Percentiles rank a stretch among this genome's conserved stretches.
Conservation (phyloP, 2,888 invertebrate genomes). For the Tholera decimalis region DNA sequence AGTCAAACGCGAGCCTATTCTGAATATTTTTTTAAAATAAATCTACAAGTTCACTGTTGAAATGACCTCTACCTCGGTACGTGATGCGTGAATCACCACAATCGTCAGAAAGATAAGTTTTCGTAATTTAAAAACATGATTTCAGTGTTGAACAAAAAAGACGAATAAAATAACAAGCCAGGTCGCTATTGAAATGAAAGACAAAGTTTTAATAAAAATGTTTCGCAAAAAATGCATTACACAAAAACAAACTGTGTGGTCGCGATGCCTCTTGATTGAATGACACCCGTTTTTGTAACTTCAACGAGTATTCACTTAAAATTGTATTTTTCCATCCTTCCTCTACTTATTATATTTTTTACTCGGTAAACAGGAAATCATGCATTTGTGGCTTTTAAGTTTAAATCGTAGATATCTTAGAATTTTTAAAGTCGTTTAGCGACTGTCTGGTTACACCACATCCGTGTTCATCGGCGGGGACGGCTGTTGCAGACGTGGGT, state of each 20-base stretch:
- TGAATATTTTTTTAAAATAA: no score
- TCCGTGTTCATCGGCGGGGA: neutral
- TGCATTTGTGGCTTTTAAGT: slow-evolving; percentile 11
- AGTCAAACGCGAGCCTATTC: no score
- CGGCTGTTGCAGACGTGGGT: neutral
- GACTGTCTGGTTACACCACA: neutral
- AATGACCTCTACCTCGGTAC: no score
- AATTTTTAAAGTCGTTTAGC: neutral
- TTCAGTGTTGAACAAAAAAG: slow-evolving; percentile 30
- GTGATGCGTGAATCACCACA: neutral
- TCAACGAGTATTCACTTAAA: slow-evolving; percentile 31
- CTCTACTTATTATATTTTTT: slow-evolving; percentile 22
- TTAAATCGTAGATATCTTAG: no score
- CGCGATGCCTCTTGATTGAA: slow-evolving; percentile 49
- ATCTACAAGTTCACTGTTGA: no score
- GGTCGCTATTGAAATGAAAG: slow-evolving; percentile 37
- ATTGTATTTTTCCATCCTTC: slow-evolving; percentile 46
- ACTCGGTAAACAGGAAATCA: slow-evolving; percentile 10
- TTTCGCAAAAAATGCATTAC: slow-evolving; percentile 53
- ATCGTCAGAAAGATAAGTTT: neutral
- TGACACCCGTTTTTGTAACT: slow-evolving; percentile 40
- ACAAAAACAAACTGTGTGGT: slow-evolving; percentile 46
- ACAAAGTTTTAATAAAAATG: slow-evolving; percentile 58
- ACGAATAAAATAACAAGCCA: slow-evolving; percentile 36
- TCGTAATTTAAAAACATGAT: slow-evolving; percentile 13